Percentiles rank a stretch among this genome's conserved stretches.
Evolutionary conservation across 2,888 invertebrate species (phyloP).

Genomic region (Cerastis leucographa): DNA sequence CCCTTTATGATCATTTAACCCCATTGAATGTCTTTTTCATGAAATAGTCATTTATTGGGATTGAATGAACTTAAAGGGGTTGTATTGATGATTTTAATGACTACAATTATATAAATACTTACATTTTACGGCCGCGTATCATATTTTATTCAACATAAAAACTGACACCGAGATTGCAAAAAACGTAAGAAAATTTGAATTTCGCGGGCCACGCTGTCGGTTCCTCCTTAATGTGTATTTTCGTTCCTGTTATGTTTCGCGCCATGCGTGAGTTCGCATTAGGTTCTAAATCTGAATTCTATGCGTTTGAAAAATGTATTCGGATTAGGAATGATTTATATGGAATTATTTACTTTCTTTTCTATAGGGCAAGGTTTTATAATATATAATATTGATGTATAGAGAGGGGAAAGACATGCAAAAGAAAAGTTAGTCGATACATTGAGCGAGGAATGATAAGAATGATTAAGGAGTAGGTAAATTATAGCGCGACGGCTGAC

Average conservation of each 20-base stretch:
- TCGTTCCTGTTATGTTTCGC: slow-evolving; percentile 21
- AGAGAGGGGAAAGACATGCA: neutral
- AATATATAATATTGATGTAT: neutral
- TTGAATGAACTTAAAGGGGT: too few species aligned
- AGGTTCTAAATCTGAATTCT: slow-evolving; percentile 26
- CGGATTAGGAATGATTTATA: neutral
- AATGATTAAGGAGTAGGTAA: neutral
- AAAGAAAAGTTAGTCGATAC: neutral
- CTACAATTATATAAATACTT: too few species aligned
- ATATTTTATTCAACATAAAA: too few species aligned
- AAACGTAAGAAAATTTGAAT: too few species aligned
- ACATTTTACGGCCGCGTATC: too few species aligned
- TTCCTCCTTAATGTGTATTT: slow-evolving; percentile 22
- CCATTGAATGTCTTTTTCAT: too few species aligned
- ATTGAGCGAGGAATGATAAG: neutral
- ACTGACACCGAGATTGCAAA: too few species aligned
- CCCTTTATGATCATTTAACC: too few species aligned
- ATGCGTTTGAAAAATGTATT: neutral
- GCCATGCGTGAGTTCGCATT: slow-evolving; percentile 21
- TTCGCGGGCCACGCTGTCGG: too few species aligned
- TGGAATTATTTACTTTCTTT: neutral
- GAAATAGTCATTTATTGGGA: too few species aligned
- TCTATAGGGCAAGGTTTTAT: neutral
- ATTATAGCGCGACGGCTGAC: neutral
- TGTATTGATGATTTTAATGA: too few species aligned